Evolutionary conservation across 2,113 vertebrate genomes (phyloP).

Genomic region (Leuciscus idus): DNA sequence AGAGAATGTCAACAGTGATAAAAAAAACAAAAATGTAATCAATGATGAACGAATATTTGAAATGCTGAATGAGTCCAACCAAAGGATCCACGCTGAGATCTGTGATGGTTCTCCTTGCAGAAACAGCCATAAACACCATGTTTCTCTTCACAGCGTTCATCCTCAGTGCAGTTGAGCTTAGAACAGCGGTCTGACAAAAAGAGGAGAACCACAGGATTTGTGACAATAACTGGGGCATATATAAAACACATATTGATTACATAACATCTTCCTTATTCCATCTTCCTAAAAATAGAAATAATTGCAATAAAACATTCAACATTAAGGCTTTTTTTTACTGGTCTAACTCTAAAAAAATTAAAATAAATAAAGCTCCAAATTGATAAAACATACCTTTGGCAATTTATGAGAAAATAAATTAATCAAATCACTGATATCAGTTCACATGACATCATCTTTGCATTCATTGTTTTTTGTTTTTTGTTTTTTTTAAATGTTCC

Average conservation of each 20-base stretch:
- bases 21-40: not conserved
- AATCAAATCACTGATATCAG: not conserved
- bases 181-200: conserved; percentile 63
- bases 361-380: too few relatives aligned
- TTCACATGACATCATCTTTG: not conserved
- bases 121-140: conserved; percentile 71
- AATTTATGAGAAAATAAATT: not conserved
- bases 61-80: conserved; percentile 47
- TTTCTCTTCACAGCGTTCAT: conserved; percentile 72
- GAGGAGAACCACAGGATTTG: not conserved
- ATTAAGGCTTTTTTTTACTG: not conserved
- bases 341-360: not conserved
- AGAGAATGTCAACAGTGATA: not conserved
- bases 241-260: not conserved
- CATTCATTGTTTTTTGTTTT: not conserved
- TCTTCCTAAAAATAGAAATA: not conserved
- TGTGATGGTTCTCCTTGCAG: conserved; percentile 62
- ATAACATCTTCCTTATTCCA: not conserved
- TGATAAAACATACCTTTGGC: not conserved
- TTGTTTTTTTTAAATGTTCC: not conserved
- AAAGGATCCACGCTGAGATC: conserved; percentile 57
- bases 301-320: not conserved
- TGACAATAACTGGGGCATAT: not conserved
- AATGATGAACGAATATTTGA: not conserved
- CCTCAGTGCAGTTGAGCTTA: conserved; percentile 62